Base-by-base conservation (phyloP, 2,888 invertebrate genomes). In the Stenichneumon culpator region DNA sequence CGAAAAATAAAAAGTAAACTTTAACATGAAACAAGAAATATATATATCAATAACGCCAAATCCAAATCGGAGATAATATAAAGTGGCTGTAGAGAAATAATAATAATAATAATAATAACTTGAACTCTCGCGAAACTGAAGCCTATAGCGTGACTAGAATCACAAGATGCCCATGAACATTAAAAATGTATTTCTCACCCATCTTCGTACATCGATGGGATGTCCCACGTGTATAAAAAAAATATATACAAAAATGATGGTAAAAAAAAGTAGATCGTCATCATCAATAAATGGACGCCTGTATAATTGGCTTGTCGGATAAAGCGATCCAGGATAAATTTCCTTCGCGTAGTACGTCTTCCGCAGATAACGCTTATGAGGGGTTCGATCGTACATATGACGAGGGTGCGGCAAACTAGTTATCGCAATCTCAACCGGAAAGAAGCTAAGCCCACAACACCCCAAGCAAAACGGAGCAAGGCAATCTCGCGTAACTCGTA, bases 341-440 rank as follows among this genome's bases (percentile, higher is more conserved):
- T 79, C 69, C 79, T 28, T 44, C 32, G 57, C 22, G 47, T 25
- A 57, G 60, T 67, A 69, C 22, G 32, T 28, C 16, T n/a, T 57
- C 28, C 73, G 32, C 44, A 32, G 39, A 67, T 28, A 63, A 63
- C 9, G 36, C 14, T 50, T 67, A 57, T 69, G 54, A 36, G 25
- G 14, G 11, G 69, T 2, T n/a, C 60, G 68, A 78, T 78, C 39
- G 60, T 82, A 68, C 69, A 75, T 9, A 73, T 28, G 52, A 73
- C 52, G 36, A 50, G 65, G 73, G 28, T 32, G 75, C 67, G 60
- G 54, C 39, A 32, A 32, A 60, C 70, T 60, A 70, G 57, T 75
- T 67, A 14, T 50, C 50, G 65, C 82, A 57, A 73, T 70, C 28
- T 70, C 65, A 67, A 68, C 73, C 69, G 74, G 47, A 79, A 82